A percentile compares a stretch with the other conserved stretches of the same genome.
Evolutionary conservation across 2,113 vertebrate genomes (phyloP).

Genomic region (Ochotona curzoniae): DNA sequence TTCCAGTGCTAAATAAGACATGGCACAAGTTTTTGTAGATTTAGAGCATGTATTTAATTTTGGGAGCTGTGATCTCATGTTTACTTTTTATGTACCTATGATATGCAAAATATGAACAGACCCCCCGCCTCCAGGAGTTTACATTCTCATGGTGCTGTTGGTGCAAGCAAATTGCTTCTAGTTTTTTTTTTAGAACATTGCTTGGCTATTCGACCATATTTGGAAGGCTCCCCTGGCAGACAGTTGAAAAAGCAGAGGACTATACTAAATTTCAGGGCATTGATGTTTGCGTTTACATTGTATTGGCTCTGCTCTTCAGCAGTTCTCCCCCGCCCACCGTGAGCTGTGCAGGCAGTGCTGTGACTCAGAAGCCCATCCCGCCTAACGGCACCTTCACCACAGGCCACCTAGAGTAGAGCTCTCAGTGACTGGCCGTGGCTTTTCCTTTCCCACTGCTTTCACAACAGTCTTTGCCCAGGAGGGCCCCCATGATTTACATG

Average conservation of each 20-base stretch:
- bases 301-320: conserved; percentile 58
- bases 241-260: conserved; percentile 61
- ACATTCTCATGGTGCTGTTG: conserved; percentile 79
- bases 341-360: conserved; percentile 39
- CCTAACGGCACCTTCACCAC: conserved; percentile 20
- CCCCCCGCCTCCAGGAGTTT: conserved; percentile 75
- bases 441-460: conserved; percentile 50
- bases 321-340: conserved; percentile 2
- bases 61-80: conserved; percentile 63
- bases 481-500: conserved; percentile 54
- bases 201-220: conserved; percentile 68
- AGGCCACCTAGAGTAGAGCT: not conserved
- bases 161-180: conserved; percentile 66
- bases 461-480: conserved; percentile 51
- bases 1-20: conserved; percentile 67
- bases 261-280: conserved; percentile 64
- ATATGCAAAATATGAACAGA: conserved; percentile 78
- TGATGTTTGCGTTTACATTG: conserved; percentile 66
- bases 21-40: conserved; percentile 50
- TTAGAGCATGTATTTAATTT: conserved; percentile 33
- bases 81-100: conserved; percentile 69
- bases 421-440: conserved; percentile 32
- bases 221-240: conserved; percentile 58
- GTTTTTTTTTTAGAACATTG: conserved; percentile 65
- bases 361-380: conserved; percentile 62